phyloP scores from a whole-genome alignment of 2,797 vertebrate species.

The Sphaeramia orbicularis region DNA sequence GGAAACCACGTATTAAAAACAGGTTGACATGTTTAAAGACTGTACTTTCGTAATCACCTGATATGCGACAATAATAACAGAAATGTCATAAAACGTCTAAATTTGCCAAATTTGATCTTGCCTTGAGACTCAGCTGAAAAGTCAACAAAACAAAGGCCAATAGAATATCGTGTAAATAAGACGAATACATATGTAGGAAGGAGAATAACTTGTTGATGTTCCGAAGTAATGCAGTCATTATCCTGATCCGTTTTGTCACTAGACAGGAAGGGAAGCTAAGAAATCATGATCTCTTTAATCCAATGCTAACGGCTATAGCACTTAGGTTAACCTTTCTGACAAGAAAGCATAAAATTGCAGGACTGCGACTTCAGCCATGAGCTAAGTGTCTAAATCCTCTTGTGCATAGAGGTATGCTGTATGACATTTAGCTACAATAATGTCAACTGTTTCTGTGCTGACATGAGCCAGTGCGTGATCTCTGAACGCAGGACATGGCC shows the following conservation, averaged over 20 bases:
- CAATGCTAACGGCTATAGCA: slow-evolving; percentile 26
- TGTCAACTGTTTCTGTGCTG: slow-evolving; percentile 7
- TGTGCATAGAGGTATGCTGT: not conserved
- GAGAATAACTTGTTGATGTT: slow-evolving; percentile 26
- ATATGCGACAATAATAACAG: not conserved
- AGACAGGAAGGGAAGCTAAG: slow-evolving; percentile 25
- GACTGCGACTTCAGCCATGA: not conserved
- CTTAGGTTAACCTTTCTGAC: not conserved
- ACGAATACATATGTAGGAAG: not conserved
- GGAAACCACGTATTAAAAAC: slow-evolving; percentile 41
- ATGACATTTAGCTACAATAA: not conserved
- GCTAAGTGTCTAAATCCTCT: not conserved
- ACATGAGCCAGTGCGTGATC: slow-evolving; percentile 45
- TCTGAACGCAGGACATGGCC: slow-evolving; percentile 37
- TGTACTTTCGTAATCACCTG: slow-evolving; percentile 3
- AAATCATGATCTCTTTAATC: slow-evolving; percentile 41
- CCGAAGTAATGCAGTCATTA: slow-evolving; percentile 13
- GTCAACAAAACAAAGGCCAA: slow-evolving; percentile 9
- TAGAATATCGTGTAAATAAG: slow-evolving; percentile 33
- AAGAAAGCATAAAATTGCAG: not conserved
- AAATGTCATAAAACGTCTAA: not conserved
- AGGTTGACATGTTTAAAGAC: slow-evolving; percentile 15
- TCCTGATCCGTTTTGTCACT: slow-evolving; percentile 4
- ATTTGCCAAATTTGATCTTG: not conserved
- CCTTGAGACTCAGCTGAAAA: slow-evolving; percentile 1